Evolutionary conservation across 2,888 invertebrate genomes (phyloP).

Genomic region (Synergus itoensis): DNA sequence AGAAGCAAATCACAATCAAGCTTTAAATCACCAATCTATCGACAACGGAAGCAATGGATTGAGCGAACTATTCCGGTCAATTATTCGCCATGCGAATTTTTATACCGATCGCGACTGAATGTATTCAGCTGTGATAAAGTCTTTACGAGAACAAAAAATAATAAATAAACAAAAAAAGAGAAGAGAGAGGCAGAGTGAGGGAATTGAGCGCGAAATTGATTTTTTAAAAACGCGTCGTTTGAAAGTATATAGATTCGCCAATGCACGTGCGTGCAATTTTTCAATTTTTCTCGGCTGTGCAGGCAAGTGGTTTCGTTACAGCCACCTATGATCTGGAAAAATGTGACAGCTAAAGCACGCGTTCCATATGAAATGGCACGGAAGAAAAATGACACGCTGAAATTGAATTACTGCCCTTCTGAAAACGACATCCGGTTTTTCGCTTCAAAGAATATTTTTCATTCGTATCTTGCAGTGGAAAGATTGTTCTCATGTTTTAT

Average conservation of each 20-base stretch:
- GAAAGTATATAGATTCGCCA: not conserved
- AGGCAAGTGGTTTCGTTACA: constrained; percentile 4
- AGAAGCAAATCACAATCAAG: constrained; percentile 14
- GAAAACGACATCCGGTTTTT: not conserved
- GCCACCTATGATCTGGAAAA: constrained; percentile 6
- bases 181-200: not conserved
- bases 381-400: constrained; percentile 6
- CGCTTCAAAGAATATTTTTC: not conserved
- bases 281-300: not conserved
- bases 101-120: constrained; percentile 4
- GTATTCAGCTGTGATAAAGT: constrained; percentile 2
- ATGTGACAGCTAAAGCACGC: constrained; percentile 8
- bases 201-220: constrained; percentile 16
- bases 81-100: constrained; percentile 11
- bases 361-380: not conserved
- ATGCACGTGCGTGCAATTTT: constrained; percentile 17
- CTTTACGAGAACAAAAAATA: not conserved
- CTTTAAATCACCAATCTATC: not conserved
- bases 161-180: not conserved
- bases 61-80: constrained; percentile 1
- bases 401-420: constrained; percentile 5
- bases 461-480: not conserved
- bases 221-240: constrained; percentile 1
- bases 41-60: not conserved
- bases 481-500: not conserved